These are phyloP conservation scores for Unio pictorum DNA, from an alignment of 2,888 invertebrate species.

Conservation along the genomic window DNA sequence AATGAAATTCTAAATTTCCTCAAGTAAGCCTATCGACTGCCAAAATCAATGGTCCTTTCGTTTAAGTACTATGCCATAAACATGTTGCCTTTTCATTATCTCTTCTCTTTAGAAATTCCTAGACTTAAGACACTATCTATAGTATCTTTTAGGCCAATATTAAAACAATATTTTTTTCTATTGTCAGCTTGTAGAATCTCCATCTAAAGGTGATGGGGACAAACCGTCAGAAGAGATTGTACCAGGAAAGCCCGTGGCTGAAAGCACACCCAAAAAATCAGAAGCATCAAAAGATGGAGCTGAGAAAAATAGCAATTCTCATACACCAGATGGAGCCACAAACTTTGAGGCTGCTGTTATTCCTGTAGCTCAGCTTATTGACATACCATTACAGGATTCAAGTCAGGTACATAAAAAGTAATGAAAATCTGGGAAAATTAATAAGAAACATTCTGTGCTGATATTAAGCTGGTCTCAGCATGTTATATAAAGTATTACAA, in stretches of 20 bases:
- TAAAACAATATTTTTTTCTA: slow-evolving; percentile 6
- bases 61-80: too few relatives aligned
- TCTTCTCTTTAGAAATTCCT: too few relatives aligned
- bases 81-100: too few relatives aligned
- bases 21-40: too few relatives aligned
- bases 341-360: slow-evolving; percentile 23
- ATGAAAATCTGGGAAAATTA: neutral
- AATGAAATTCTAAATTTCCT: too few relatives aligned
- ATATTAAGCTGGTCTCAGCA: too few relatives aligned
- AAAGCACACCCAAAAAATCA: slow-evolving; percentile 55
- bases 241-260: slow-evolving; percentile 44
- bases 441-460: too few relatives aligned
- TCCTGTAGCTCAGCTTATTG: slow-evolving; percentile 55
- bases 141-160: slow-evolving; percentile 11
- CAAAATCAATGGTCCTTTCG: too few relatives aligned
- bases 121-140: neutral
- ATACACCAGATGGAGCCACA: slow-evolving; percentile 7
- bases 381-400: slow-evolving; percentile 55
- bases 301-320: slow-evolving; percentile 16
- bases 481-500: too few relatives aligned
- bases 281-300: slow-evolving; percentile 1
- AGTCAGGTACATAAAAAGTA: slow-evolving; percentile 21
- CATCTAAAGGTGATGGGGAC: slow-evolving; percentile 14
- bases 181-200: slow-evolving; percentile 18
- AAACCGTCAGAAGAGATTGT: slow-evolving; percentile 19